These are phyloP conservation scores for Amblyraja radiata DNA, from an alignment of 2,797 vertebrate genomes.

Conservation along the genomic window DNA sequence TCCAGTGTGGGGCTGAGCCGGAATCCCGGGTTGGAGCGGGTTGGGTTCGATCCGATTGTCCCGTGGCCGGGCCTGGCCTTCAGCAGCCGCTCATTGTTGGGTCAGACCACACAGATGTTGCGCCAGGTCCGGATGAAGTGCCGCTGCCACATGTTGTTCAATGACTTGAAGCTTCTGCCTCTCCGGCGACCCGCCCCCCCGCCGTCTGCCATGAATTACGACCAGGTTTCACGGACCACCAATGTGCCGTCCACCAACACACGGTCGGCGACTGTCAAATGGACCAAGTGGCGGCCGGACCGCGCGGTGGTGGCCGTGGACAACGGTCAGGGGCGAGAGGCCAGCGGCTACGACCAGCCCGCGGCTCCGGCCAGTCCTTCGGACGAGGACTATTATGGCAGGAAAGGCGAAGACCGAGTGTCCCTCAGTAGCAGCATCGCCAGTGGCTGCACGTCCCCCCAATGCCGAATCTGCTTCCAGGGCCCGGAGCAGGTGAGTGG, in stretches of 20 bases:
- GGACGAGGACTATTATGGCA: conserved; percentile 83
- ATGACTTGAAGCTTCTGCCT: conserved; percentile 94
- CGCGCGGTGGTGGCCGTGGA: conserved; percentile 57
- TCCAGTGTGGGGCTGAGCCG: no score
- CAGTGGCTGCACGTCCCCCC: conserved; percentile 87
- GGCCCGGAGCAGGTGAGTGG: conserved; percentile 88
- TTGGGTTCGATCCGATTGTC: not conserved
- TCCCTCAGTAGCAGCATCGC: conserved; percentile 89
- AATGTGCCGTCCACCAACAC: conserved; percentile 59
- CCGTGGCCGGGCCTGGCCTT: not conserved
- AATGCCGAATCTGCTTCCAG: conserved; percentile 98
- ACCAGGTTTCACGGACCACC: conserved; percentile 41
- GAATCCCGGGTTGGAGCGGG: not conserved
- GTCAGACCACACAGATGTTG: conserved; percentile 71
- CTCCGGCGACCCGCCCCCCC: conserved; percentile 59
- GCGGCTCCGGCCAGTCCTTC: conserved; percentile 72
- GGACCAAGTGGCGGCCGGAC: conserved; percentile 59
- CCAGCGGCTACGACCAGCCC: conserved; percentile 61
- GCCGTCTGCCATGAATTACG: conserved; percentile 27
- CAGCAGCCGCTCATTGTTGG: conserved; percentile 47
- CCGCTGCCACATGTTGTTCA: conserved; percentile 91
- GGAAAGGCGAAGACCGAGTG: conserved; percentile 82
- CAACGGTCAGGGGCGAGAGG: conserved; percentile 65
- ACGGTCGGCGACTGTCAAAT: conserved; percentile 60
- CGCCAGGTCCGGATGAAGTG: conserved; percentile 87